Base-by-base conservation (phyloP, 2,113 vertebrate genomes). In the Oxyura jamaicensis region DNA sequence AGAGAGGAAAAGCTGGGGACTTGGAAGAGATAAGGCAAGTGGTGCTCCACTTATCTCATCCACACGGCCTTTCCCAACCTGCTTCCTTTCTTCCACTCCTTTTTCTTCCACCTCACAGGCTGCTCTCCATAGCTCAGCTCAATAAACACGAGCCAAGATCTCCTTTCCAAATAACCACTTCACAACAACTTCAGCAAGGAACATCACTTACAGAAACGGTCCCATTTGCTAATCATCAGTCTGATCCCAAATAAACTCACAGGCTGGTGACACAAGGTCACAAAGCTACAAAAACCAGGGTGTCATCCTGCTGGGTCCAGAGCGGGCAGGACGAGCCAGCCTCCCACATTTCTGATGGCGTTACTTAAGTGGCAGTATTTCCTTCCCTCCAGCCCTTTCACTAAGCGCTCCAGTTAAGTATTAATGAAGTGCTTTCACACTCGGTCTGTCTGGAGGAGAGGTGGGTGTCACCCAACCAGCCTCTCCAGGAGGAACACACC, bases 361-460 rank as follows among this genome's bases (percentile, higher is more conserved):
- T 83, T 76, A 76, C 56, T 90, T 83, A 35, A 96, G 88, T 74
- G 56, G 74, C 60, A 87, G 35, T 31, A 94, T 86, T 93, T 63
- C 1, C 42, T 86, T 91, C 94, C 79, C 75, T 86, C 90, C 55
- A 71, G 72, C 29, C 23, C 77, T 63, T 60, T 74, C 75, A 74
- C 1, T 78, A 77, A 77, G 17, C 1, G 2, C 41, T 90, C 50
- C 66, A 58, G 33, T 77, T 21, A 86, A 86, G 90, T 36, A 90
- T 95, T 94, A 88, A 86, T 74, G 78, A 91, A 88, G 88, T 59
- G 79, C 31, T 63, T 88, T 92, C 88, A 90, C 35, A 72, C 63
- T 76, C 77, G 46, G 31, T 13, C 42, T 87, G 68, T 73, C 75
- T 83, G 72, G 13, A 94, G 58, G n/a, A 82, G n/a, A 82, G 0